phyloP scores from a whole-genome alignment of 2,113 vertebrate genomes.

The Anser brachyrhynchus region DNA sequence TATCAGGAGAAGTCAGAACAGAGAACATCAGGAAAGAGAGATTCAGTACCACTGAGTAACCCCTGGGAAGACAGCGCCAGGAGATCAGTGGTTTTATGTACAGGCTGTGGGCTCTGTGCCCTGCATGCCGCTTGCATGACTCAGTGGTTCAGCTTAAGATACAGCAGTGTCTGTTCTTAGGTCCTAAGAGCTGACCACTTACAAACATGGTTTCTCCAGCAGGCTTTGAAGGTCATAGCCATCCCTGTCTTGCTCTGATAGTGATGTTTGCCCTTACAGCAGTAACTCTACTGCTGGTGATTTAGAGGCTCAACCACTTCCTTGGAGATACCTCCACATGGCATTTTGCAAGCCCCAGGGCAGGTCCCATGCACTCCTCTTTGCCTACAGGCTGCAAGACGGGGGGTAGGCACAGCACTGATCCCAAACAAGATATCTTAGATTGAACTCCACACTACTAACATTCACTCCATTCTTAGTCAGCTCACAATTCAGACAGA shows the following conservation, averaged over 20 bases:
- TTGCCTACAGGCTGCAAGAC: neutral
- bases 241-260: rapidly evolving
- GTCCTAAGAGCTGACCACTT: neutral
- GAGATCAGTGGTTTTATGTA: neutral
- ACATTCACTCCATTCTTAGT: rapidly evolving
- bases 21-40: neutral
- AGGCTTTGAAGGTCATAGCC: neutral
- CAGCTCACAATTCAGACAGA: neutral
- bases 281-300: neutral
- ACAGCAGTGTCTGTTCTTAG: neutral
- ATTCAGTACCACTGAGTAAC: neutral
- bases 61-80: neutral
- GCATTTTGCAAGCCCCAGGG: neutral
- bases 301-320: neutral
- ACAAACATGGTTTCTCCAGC: neutral
- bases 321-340: neutral
- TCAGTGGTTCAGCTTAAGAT: neutral
- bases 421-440: neutral
- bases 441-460: neutral
- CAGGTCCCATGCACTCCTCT: neutral
- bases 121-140: neutral
- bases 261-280: neutral
- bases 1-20: neutral
- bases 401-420: neutral
- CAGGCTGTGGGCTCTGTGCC: neutral